Evolutionary conservation across 2,797 vertebrate genomes (phyloP), one percentile per base, ranked within the genome.

Genomic region (Silurus aristotelis): DNA sequence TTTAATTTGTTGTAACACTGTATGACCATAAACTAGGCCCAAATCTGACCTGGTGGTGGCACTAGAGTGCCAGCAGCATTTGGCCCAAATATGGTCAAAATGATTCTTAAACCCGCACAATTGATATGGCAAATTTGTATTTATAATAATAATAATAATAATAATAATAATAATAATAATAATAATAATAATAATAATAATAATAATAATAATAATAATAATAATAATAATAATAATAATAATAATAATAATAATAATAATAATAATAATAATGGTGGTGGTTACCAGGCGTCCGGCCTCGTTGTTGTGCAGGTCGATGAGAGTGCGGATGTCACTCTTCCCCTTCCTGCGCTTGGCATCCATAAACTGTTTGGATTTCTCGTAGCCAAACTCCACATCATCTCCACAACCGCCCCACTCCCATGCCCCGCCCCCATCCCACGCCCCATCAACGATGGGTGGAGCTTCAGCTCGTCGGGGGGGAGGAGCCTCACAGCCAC

Each of bases 321-420:
- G 92, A 0, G 97, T 97, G 19, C 97, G 95, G 90, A 99, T 99
- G 94, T 99, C 98, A 2, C 98, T 98, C 88, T 97, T 97, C 80
- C 98, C 98, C 67, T 96, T 95, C 89, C 97, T 97, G 88, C 97
- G 95, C 91, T 95, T 97, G 43, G 97, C 96, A 0, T 99, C 98
- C 98, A 99, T 99, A 87, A 99, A 99, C 92, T 98, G 97, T 88
- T 97, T 97, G 0, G 98, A 99, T 89, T 99, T 99, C 90, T 99
- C 97, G 0, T 99, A 98, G 87, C 98, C 98, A 0, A 98, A 99
- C 89, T 98, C 97, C 90, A 99, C 97, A 0, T 99, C 98, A 0
- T 99, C 98, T 6, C 98, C 98, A 0, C 98, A 99, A 89, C 98
- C 98, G 0, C 98, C 98, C 98, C 98, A 99, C 91, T 99, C 98